phyloP scores from a whole-genome alignment of 2,797 vertebrate species.

The Babyrousa celebensis region DNA sequence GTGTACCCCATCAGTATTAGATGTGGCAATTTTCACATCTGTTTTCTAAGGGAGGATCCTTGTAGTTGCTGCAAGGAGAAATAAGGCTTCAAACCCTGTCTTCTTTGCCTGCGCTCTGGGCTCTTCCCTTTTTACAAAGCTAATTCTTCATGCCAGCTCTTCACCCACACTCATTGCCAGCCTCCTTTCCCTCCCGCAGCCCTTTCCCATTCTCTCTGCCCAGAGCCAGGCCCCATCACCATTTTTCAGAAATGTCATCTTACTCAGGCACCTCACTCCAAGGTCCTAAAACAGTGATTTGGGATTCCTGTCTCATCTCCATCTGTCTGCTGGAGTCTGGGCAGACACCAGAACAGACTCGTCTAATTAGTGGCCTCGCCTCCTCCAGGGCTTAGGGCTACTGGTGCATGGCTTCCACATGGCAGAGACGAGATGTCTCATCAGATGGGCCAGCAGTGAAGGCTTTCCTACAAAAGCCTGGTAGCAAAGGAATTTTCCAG shows the following conservation, averaged over 20 bases:
- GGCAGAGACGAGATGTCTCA: neutral
- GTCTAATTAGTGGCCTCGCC: conserved; percentile 45
- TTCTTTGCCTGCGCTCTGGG: neutral
- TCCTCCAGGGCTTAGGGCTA: neutral
- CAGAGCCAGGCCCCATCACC: neutral
- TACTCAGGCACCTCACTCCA: neutral
- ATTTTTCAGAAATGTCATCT: conserved; percentile 19
- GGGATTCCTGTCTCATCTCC: neutral
- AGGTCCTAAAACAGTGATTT: conserved; percentile 27
- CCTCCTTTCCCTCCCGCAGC: neutral
- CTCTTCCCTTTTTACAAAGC: neutral
- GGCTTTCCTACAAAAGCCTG: neutral
- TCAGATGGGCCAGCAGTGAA: neutral
- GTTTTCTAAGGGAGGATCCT: neutral
- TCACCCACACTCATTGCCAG: rapidly evolving
- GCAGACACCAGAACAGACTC: conserved; percentile 63
- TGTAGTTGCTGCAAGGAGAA: too few relatives aligned
- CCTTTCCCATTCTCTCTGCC: neutral
- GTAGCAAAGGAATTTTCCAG: neutral
- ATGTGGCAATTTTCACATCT: neutral
- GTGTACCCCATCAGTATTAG: too few relatives aligned
- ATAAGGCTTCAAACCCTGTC: neutral
- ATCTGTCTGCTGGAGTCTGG: conserved; percentile 56
- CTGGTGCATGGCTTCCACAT: conserved; percentile 14
- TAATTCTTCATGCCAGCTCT: neutral